These are phyloP conservation scores for Hemitrygon akajei DNA, from an alignment of 2,797 vertebrate genomes.

Conservation along the genomic window DNA sequence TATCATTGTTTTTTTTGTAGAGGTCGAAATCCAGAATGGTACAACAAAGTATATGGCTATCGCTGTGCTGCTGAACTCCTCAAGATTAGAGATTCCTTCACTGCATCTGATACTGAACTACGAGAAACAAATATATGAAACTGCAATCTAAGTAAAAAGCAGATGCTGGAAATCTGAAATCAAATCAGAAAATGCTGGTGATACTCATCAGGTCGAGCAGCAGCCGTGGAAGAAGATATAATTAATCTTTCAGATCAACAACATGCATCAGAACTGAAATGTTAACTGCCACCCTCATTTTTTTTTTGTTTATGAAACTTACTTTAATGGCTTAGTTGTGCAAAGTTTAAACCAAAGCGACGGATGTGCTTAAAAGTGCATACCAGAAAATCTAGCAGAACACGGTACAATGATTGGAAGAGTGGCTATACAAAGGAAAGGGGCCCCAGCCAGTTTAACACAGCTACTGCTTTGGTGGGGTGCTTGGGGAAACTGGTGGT, in stretches of 20 bases:
- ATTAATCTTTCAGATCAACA: too few relatives aligned
- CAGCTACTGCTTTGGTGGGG: not conserved
- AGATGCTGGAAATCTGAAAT: too few relatives aligned
- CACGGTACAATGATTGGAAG: not conserved
- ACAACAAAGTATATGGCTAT: constrained; percentile 61
- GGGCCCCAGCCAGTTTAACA: not conserved
- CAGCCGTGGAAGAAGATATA: too few relatives aligned
- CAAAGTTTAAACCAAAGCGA: not conserved
- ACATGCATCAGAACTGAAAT: too few relatives aligned
- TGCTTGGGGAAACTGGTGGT: too few relatives aligned
- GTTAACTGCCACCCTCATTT: not conserved
- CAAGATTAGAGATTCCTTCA: constrained; percentile 57
- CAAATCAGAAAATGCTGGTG: too few relatives aligned
- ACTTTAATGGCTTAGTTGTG: not conserved
- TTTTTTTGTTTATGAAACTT: not conserved
- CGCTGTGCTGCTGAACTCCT: constrained; percentile 57
- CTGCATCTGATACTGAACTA: constrained; percentile 39
- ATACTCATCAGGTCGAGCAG: too few relatives aligned
- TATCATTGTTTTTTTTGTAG: constrained; percentile 47
- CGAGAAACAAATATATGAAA: constrained; percentile 50
- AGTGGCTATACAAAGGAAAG: not conserved
- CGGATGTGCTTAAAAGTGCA: too few relatives aligned
- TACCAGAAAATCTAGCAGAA: not conserved
- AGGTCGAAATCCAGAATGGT: constrained; percentile 66
- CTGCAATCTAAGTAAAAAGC: not conserved